Base-by-base conservation (phyloP, 2,888 invertebrate genomes). In the Cheilosia variabilis region DNA sequence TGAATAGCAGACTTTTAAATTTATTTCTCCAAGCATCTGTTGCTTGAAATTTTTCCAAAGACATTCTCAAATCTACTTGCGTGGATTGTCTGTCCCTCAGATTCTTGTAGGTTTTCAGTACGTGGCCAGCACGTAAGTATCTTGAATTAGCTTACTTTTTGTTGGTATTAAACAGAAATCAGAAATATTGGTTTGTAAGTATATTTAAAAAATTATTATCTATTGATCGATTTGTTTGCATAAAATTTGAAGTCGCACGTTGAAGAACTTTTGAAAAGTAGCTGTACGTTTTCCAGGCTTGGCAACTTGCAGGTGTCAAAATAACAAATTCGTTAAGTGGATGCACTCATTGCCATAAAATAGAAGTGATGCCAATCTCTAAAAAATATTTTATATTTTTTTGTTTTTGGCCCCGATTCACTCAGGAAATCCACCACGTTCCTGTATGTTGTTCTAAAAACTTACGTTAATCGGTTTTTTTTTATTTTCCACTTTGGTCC, bases 21-120 rank as follows among this genome's bases (percentile, higher is more conserved):
- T 90, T 89, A 24, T 88, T 87, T 77, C 91, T 89, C 92, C 92
- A 92, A 86, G 88, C 89, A 62, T 90, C 89, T 76, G 86, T 89
- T 83, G 90, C 89, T 89, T 91, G 89, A 89, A 91, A 91, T 89
- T 90, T 90, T 88, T 90, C 90, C 87, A 91, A 88, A 73, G 91
- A 91, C 91, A 91, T 91, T 79, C 68, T 41, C 45, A 73, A 78
- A 55, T 65, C 72, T 77, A 77, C 71, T 82, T 77, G 63, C 52
- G 47, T 55, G 60, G n/a, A n/a, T 5, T 15, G n/a, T 53, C 22
- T 22, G 50, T 50, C 41, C 15, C 5, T 22, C 55, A 10, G 10
- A 34, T 45, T 27, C 34, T 57, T 55, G n/a, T 22, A 41, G 10
- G n/a, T 43, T 0, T 41, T 19, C 4, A 9, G 41, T 62, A 77